These are phyloP conservation scores for Octopus sinensis DNA, from an alignment of 1,140 invertebrate species.

Conservation along the genomic window DNA sequence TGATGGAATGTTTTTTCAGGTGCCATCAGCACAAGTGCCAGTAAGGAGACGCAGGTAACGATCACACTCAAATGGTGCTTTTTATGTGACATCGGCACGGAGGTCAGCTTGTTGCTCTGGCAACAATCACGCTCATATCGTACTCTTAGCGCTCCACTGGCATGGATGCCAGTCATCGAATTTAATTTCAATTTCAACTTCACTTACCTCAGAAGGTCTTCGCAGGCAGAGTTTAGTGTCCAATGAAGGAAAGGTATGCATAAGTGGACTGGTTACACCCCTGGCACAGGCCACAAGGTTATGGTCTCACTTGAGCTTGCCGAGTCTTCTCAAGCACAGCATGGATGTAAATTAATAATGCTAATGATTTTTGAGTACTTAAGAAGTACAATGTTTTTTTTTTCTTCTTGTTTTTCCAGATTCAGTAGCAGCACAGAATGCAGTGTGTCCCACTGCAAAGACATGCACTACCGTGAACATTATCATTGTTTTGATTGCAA, in stretches of 20 bases:
- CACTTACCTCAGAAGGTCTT: neutral
- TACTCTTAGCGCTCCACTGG: no score
- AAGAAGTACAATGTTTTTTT: neutral
- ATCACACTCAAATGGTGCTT: no score
- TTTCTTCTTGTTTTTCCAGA: conserved; percentile 35
- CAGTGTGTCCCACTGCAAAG: conserved; percentile 75
- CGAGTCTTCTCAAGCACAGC: neutral
- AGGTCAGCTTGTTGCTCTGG: no score
- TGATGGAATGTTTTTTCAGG: no score
- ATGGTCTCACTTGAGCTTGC: neutral
- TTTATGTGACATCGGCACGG: no score
- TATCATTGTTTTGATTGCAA: conserved; percentile 94
- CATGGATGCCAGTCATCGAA: no score
- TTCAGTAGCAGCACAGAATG: conserved; percentile 74
- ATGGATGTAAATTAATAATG: neutral
- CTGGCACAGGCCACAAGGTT: neutral
- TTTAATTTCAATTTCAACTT: no score
- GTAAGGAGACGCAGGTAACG: no score
- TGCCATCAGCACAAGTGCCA: no score
- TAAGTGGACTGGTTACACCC: neutral
- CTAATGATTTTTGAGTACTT: neutral
- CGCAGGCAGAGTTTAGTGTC: neutral
- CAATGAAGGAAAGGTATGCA: neutral
- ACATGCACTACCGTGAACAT: conserved; percentile 85
- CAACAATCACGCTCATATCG: no score